Evolutionary conservation across 2,113 vertebrate species (phyloP), one percentile per base, ranked within the genome.

Genomic region (Indri indri): DNA sequence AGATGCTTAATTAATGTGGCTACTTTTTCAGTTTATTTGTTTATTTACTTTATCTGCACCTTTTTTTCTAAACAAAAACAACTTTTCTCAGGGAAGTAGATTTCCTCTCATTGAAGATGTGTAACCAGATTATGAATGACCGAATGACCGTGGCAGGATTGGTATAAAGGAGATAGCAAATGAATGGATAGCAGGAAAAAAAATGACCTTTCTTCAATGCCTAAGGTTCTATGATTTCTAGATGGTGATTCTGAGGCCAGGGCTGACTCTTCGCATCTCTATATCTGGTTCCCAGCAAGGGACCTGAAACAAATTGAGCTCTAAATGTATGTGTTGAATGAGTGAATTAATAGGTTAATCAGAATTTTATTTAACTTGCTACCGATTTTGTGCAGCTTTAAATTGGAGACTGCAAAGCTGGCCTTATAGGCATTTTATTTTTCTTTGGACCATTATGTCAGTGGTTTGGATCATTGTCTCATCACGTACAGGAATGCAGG

Each of bases 331-430:
- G 1, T 59, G 8, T n/a, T 47, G 68, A 95, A 71, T 88, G 81
- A 90, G 11, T 95, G 57, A 70, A 42, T 84, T 76, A 68, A 68
- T 54, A 22, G 57, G n/a, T 93, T 83, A 57, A 59, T 94, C 65
- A 54, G 57, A 94, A 84, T 90, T 93, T 88, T 57, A 61, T 80
- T 96, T 94, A 90, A 54, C 42, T 88, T 95, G 73, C 47, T 32
- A 63, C 14, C 17, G 20, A 37, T 50, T 79, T 50, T 45, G 6
- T 76, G 30, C 34, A 71, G 47, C 27, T 97, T 91, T 87, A 79
- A 12, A 4, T 96, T 50, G 10, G 65, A 90, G 63, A 42, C 66
- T 96, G 18, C 37, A 68, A 91, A 93, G 16, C 65, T n/a, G 47
- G 12, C 30, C 11, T 94, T 90, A 54, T 80, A 92, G 40, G 47